Evolutionary conservation across 2,888 invertebrate genomes (phyloP), one percentile per base, ranked within the genome.

Genomic region (Geotrupes spiniger): DNA sequence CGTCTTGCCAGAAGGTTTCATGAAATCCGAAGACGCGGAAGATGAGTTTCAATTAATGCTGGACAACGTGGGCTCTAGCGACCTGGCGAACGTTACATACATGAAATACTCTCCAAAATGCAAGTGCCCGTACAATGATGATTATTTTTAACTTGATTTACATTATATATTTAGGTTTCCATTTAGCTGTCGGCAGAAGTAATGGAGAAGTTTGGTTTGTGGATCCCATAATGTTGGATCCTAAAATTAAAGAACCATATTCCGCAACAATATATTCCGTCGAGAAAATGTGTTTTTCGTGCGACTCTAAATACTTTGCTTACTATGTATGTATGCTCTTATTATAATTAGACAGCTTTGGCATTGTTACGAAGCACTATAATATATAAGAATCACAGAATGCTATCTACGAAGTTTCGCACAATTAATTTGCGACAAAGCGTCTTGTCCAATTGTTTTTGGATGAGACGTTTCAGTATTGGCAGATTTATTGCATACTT

Each of bases 181-280:
- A 79, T 63, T 70, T 85, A 12, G 78, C 77, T 0, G 80, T 82
- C 57, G 84, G 83, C 0, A 63, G 79, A 54, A 74, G 75, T 46
- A 80, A 78, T 36, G 85, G 85, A 0, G 72, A 76, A 48, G 42
- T 85, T 16, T 70, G 82, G 70, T 76, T 84, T 55, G 61, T 85
- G 26, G 78, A 84, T 60, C 80, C 83, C 0, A 69, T 76, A n/a
- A 74, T 79, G 1, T 62, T 83, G 26, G 72, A 73, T 12, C 74
- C 79, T 2, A 54, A 76, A 28, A 69, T 70, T 1, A 57, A 70
- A n/a, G 61, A 61, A 8, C 78, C 81, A 0, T 76, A 77, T 54
- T 68, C 70, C 31, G 76, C 78, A 54, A 75, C 79, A 1, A 65
- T 51, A 0, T 56, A 68, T 37, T 61, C 69, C n/a, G 78, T 85